Base-by-base conservation (phyloP, 2,888 invertebrate genomes). In the Ectemnius continuus region DNA sequence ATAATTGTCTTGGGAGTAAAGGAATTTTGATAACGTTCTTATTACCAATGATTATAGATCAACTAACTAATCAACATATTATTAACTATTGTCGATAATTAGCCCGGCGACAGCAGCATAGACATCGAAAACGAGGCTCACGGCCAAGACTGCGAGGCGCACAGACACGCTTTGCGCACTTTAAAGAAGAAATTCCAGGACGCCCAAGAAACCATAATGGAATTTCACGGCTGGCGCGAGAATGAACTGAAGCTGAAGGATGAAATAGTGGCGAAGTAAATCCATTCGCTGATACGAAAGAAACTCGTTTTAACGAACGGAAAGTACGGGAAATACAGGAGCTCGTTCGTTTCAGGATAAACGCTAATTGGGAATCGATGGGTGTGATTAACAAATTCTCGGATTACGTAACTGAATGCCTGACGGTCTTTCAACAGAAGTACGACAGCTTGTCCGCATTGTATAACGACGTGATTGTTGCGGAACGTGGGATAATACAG, bases 321-420 rank as follows among this genome's bases (percentile, higher is more conserved):
- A 68, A 72, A 6, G 66, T 83, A 13, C 72, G 81, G 52, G 65
- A 60, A 8, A 67, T 85, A 6, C 71, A 71, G n/a, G 77, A 78
- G 16, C 36, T 36, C 36, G 4, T 11, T 11, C 57, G 6, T 23
- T 61, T 45, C 48, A 87, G 87, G 62, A 62, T 85, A 62, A 76
- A 74, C n/a, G 48, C 73, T 13, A 82, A 80, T 11, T 83, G 78
- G 70, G 75, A 82, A 61, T 71, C 85, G 26, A 82, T 77, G 4
- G 61, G 76, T 14, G 73, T 72, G 2, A 79, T 87, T 67, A 79
- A 79, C 11, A 82, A 84, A 16, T 84, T 87, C 64, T 80, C 76
- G 13, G 77, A 81, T 62, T 83, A 81, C 60, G 75, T 85, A 46
- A 81, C 72, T 0, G 83, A 85, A 16, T 82, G 75, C 20, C 46